These are phyloP conservation scores for Pemphigus obesinymphae DNA, from an alignment of 1,140 invertebrate genomes.

Conservation along the genomic window DNA sequence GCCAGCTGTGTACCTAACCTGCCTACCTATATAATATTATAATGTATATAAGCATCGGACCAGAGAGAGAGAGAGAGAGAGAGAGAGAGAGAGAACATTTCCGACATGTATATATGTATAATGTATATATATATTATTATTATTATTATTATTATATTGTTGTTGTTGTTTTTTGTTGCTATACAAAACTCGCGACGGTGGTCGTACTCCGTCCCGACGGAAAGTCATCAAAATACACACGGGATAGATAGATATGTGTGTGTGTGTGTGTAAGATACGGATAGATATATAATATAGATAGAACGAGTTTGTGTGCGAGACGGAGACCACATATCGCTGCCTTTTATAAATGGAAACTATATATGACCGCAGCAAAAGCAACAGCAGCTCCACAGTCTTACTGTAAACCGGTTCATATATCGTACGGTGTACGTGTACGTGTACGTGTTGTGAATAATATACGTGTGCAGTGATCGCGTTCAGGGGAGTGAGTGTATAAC, in stretches of 20 bases:
- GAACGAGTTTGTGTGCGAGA: not conserved
- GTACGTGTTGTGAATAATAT: too few species aligned
- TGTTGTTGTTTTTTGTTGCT: too few species aligned
- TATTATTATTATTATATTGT: not conserved
- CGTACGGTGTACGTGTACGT: not conserved
- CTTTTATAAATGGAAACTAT: slow-evolving; percentile 14
- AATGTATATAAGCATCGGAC: too few species aligned
- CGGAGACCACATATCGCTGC: not conserved
- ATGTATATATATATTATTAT: not conserved
- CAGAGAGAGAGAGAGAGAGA: too few species aligned
- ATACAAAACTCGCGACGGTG: not conserved
- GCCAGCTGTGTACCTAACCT: too few species aligned
- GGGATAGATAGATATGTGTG: too few species aligned
- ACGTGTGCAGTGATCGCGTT: too few species aligned
- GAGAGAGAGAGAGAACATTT: not conserved
- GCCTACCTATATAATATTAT: too few species aligned
- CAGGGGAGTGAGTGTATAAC: not conserved
- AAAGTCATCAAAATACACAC: not conserved
- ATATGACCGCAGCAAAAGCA: not conserved
- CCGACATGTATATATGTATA: not conserved
- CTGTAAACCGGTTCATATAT: not conserved
- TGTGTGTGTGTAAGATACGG: too few species aligned
- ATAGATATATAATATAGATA: not conserved
- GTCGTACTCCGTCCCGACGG: not conserved
- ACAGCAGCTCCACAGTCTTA: not conserved